A percentile compares a stretch with the other conserved stretches of the same genome.
Evolutionary conservation across 2,888 invertebrate genomes (phyloP).

Genomic region (Mellilla xanthometata): DNA sequence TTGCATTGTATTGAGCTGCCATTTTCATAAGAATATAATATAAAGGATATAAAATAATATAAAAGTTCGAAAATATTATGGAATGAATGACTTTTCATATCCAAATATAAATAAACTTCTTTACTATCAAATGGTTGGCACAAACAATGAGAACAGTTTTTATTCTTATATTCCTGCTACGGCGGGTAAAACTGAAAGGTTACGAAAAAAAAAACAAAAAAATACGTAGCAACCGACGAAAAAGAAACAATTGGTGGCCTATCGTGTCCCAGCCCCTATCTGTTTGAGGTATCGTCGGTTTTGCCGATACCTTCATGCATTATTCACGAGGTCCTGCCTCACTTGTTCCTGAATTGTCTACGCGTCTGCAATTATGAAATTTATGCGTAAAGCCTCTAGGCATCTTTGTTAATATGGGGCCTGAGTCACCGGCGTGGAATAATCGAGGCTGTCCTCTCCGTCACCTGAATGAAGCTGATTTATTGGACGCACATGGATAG

Average conservation of each 20-base stretch:
- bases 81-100: no score
- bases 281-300: constrained; percentile 52
- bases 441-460: constrained; percentile 70
- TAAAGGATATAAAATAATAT: no score
- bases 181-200: constrained; percentile 54
- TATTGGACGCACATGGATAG: constrained; percentile 64
- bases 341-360: constrained; percentile 76
- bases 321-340: constrained; percentile 68
- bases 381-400: constrained; percentile 74
- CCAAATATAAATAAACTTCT: no score
- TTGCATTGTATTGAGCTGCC: no score
- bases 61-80: no score
- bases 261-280: constrained; percentile 51
- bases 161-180: constrained; percentile 43
- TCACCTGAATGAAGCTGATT: constrained; percentile 69
- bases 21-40: no score
- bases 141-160: constrained; percentile 42
- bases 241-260: constrained; percentile 56
- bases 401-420: constrained; percentile 55
- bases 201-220: constrained; percentile 45
- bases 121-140: constrained; percentile 38
- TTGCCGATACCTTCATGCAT: constrained; percentile 54
- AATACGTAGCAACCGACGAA: constrained; percentile 3
- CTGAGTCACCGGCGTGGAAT: constrained; percentile 61
- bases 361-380: constrained; percentile 74